Evolutionary conservation across 2,888 invertebrate genomes (phyloP), one percentile per base, ranked within the genome.

Genomic region (Axea sp.): DNA sequence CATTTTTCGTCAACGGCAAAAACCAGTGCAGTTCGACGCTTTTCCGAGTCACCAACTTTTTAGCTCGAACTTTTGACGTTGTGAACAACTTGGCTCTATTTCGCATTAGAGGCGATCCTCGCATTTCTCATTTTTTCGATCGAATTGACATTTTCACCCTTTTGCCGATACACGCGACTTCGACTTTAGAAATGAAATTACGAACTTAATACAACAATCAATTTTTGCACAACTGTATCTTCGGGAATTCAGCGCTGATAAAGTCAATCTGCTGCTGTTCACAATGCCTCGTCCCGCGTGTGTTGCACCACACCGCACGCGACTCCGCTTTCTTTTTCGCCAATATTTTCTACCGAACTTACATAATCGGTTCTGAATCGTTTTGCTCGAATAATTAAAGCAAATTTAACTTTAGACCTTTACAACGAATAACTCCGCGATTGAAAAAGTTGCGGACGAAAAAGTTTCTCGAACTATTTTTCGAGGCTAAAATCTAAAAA

Each of bases 221-320:
- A 67, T 73, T 65, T 59, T 37, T 41, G 31, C 41, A 39, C 53
- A 24, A 73, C 60, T 73, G 65, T 60, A 35, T 59, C 60, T 62
- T 17, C 60, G 17, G 9, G 33, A 67, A 60, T 47, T 60, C 33
- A 30, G 22, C 12, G 49, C 65, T 55, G 60, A 62, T 73, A 45
- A 73, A 67, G 41, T 57, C 49, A 57, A 62, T 55, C 53, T 47
- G 43, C n/a, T n/a, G n/a, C n/a, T n/a, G 5, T 17, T 14, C 26
- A 76, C 74, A 45, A 65, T 76, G 60, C 73, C 68, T 74, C 64
- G 47, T 73, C 60, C 57, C 51, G 60, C 76, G 73, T 77, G 80
- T 77, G 76, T n/a, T n/a, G n/a, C n/a, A 81, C 76, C 65, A 76
- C 73, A 64, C 67, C 57, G 77, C 82, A 81, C 81, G 82, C 81